Percentiles rank a stretch among this genome's conserved stretches.
These are phyloP conservation scores for Acleris literana DNA, from an alignment of 2,888 invertebrate genomes.

Conservation along the genomic window DNA sequence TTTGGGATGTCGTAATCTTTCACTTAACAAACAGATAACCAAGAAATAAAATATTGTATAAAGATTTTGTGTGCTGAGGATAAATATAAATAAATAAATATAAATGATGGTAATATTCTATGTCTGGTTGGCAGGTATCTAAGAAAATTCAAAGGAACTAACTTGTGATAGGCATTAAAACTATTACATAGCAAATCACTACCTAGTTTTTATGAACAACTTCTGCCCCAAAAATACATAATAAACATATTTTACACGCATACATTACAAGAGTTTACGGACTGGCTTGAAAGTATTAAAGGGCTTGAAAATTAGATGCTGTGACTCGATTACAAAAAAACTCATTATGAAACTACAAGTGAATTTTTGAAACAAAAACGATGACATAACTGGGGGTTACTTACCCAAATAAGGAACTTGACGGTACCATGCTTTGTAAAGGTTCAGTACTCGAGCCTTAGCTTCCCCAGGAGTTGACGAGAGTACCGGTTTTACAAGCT, in stretches of 20 bases:
- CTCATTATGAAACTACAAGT: neutral
- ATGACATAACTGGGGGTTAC: slow-evolving; percentile 79
- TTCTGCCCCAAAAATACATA: too few relatives aligned
- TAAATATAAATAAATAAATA: too few relatives aligned
- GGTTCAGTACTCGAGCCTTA: slow-evolving; percentile 90
- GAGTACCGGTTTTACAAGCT: slow-evolving; percentile 93
- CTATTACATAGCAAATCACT: too few relatives aligned
- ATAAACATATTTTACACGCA: too few relatives aligned
- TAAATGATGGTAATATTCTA: too few relatives aligned
- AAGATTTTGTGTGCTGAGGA: neutral
- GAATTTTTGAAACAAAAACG: slow-evolving; percentile 38
- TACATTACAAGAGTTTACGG: neutral
- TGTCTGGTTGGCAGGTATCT: too few relatives aligned
- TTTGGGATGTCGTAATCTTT: slow-evolving; percentile 93
- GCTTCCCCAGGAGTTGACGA: slow-evolving; percentile 91
- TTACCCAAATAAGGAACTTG: slow-evolving; percentile 94
- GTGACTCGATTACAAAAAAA: neutral
- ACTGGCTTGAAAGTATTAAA: neutral
- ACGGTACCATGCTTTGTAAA: slow-evolving; percentile 97
- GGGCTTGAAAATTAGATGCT: neutral
- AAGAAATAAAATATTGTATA: neutral
- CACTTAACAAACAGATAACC: slow-evolving; percentile 82
- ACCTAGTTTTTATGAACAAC: too few relatives aligned
- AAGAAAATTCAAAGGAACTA: too few relatives aligned
- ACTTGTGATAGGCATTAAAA: too few relatives aligned